phyloP scores from a whole-genome alignment of 2,888 invertebrate species.

The Himalopsyche kuldschensis region DNA sequence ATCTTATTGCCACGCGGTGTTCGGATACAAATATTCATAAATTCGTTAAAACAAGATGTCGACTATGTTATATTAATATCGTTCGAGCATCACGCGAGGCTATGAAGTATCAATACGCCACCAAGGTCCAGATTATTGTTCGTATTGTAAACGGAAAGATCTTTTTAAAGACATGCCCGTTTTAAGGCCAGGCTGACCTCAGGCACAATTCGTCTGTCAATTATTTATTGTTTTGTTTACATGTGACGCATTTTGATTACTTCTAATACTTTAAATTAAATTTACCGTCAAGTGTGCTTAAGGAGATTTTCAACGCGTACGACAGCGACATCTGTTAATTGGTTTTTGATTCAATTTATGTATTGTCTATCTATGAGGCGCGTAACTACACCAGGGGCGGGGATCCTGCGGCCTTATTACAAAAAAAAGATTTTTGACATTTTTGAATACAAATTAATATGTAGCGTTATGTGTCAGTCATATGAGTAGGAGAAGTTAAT shows the following conservation, averaged over 20 bases:
- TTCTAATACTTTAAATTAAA: neutral
- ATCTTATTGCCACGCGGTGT: too few relatives aligned
- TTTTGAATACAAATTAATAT: too few relatives aligned
- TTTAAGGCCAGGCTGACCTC: neutral
- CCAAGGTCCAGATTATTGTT: neutral
- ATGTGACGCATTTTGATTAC: neutral
- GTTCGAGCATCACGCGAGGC: neutral
- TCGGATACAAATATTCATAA: too few relatives aligned
- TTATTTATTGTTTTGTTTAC: conserved; percentile 1
- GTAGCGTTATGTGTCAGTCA: too few relatives aligned
- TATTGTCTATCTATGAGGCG: too few relatives aligned
- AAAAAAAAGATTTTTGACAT: too few relatives aligned
- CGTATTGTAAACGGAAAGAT: neutral
- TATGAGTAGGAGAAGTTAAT: too few relatives aligned
- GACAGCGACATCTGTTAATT: neutral
- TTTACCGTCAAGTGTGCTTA: neutral
- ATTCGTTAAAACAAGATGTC: too few relatives aligned
- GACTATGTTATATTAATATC: neutral
- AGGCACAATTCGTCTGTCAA: neutral
- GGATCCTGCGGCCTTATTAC: neutral
- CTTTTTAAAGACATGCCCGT: neutral
- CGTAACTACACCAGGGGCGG: too few relatives aligned
- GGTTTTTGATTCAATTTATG: neutral
- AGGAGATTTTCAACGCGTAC: neutral
- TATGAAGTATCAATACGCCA: neutral